phyloP scores from a whole-genome alignment of 2,113 vertebrate species.

The Leptodactylus fuscus region DNA sequence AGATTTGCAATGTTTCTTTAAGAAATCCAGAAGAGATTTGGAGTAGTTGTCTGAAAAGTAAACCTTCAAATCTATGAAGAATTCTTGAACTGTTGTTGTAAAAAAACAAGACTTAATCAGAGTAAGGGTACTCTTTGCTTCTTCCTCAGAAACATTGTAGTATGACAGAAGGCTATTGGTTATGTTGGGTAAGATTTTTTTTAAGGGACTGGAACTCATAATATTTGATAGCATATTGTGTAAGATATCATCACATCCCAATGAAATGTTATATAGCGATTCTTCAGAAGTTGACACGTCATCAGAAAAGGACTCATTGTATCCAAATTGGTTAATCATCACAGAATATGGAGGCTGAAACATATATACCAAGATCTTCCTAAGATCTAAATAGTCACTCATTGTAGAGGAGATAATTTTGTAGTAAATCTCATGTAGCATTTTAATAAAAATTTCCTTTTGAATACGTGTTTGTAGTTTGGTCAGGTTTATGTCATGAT shows the following conservation, averaged over 20 bases:
- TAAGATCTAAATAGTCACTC: neutral
- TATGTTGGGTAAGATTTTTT: neutral
- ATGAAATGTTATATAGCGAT: neutral
- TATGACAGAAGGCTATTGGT: neutral
- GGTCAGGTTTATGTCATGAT: neutral
- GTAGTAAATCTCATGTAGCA: neutral
- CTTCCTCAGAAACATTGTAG: neutral
- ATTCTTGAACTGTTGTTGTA: neutral
- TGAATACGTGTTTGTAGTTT: neutral
- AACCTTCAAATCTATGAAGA: neutral
- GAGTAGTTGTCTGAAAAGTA: neutral
- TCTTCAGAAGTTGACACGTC: neutral
- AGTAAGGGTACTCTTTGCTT: neutral
- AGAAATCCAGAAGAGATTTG: neutral
- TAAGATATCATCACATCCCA: neutral
- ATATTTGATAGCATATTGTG: neutral
- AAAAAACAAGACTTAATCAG: neutral
- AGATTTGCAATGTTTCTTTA: neutral
- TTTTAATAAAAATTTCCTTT: neutral
- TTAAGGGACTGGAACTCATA: neutral
- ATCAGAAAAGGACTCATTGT: conserved; percentile 3
- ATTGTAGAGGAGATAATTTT: neutral
- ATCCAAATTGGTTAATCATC: neutral
- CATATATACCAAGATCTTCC: neutral
- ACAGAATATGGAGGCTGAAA: no score